Base-by-base conservation (phyloP, 2,888 invertebrate species). In the Euzophera pinguis region DNA sequence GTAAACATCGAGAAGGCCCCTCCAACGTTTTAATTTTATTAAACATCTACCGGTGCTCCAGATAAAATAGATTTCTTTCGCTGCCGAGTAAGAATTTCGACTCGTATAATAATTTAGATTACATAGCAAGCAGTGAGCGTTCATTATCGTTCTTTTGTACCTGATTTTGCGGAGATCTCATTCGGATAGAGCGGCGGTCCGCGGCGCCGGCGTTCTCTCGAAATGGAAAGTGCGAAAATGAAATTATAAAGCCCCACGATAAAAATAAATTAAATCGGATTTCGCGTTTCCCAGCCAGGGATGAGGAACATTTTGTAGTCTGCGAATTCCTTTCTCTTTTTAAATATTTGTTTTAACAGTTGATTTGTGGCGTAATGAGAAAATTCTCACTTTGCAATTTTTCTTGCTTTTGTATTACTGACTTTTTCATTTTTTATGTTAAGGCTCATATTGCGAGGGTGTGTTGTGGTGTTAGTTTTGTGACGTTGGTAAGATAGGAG, bases 231-330 rank as follows among this genome's bases (percentile, higher is more conserved):
- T 90, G 90, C 86, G 90, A 90, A 90, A 90, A 90, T 90, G 87
- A 90, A 90, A 90, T 90, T 90, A 90, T 89, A 89, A 90, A 89
- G 86, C 83, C 83, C 82, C 73, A 78, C 88, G 90, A 90, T 90
- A 90, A 90, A 90, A 90, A 90, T 90, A 90, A 90, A 90, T 90
- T 90, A 90, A 90, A 90, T 90, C 87, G 86, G 90, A 90, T 88
- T 87, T 86, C 84, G 83, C 83, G 78, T 87, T 85, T 77, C 76
- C 84, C 81, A 83, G 85, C 84, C 81, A 80, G 84, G 77, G 81
- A 81, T 81, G 86, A 86, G 75, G 76, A 81, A 76, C 79, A 78
- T 85, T 88, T 85, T 81, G 82, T 83, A 84, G 84, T 79, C 85
- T 78, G 80, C 76, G 74, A 85, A 87, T 88, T 82, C 80, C 75